phyloP scores from a whole-genome alignment of 2,888 invertebrate species.

The Bruchidius siliquastri region DNA sequence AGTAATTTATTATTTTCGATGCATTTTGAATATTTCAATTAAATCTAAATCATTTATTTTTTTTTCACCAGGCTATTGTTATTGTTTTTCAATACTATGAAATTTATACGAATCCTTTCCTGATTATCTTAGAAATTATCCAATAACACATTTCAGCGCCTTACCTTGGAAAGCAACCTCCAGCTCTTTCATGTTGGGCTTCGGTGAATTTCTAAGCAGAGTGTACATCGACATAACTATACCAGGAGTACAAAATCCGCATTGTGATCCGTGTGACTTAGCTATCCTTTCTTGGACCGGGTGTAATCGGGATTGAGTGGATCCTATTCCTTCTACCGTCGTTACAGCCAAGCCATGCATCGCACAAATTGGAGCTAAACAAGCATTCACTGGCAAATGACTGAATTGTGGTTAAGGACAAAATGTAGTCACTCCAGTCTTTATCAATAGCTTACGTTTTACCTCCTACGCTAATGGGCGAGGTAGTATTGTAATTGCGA shows the following conservation, averaged over 20 bases:
- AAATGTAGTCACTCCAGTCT: background rate
- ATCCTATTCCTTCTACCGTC: constrained; percentile 91
- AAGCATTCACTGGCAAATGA: constrained; percentile 83
- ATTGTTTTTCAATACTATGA: too few relatives aligned
- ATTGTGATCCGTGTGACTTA: constrained; percentile 89
- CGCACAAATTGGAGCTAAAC: constrained; percentile 80
- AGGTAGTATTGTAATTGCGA: too few relatives aligned
- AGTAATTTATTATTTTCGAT: too few relatives aligned
- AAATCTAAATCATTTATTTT: too few relatives aligned
- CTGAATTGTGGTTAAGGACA: constrained; percentile 43
- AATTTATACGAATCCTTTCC: too few relatives aligned
- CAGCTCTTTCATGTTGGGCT: constrained; percentile 70
- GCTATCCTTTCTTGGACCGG: constrained; percentile 86
- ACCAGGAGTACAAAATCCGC: constrained; percentile 72
- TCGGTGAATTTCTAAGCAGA: constrained; percentile 66
- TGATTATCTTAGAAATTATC: too few relatives aligned
- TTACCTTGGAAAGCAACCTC: constrained; percentile 72
- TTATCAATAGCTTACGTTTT: too few relatives aligned
- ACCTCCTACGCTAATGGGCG: too few relatives aligned
- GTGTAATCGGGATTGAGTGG: constrained; percentile 70
- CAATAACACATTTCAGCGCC: too few relatives aligned
- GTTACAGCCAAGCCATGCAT: constrained; percentile 86
- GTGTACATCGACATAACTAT: constrained; percentile 98
- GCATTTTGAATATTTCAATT: too few relatives aligned
- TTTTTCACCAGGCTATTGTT: too few relatives aligned